These are phyloP conservation scores for Rhineura floridana DNA, from an alignment of 2,113 vertebrate genomes.

Conservation along the genomic window DNA sequence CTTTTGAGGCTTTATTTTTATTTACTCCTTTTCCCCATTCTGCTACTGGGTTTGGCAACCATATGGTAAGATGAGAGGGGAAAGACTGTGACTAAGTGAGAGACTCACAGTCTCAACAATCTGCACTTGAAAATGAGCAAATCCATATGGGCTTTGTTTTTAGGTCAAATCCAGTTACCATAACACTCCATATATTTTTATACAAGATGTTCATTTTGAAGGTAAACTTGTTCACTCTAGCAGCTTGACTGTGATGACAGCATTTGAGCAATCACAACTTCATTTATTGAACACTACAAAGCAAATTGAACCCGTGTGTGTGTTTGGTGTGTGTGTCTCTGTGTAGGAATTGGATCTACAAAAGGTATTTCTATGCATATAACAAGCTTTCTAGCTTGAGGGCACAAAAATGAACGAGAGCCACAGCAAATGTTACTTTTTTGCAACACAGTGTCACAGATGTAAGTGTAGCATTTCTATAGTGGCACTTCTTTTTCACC, in stretches of 20 bases:
- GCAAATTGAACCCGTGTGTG: neutral
- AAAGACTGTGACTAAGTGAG: slow-evolving; percentile 64
- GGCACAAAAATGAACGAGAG: neutral
- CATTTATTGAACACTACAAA: neutral
- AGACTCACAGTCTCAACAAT: slow-evolving; percentile 66
- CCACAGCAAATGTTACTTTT: neutral
- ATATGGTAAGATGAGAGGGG: slow-evolving; percentile 48
- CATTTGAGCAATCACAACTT: neutral
- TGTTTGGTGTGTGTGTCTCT: too few species aligned
- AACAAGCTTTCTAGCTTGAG: neutral
- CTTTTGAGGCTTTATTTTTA: neutral
- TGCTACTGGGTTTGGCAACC: slow-evolving; percentile 52
- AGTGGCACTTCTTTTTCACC: neutral
- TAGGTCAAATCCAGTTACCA: slow-evolving; percentile 1
- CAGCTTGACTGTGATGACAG: neutral
- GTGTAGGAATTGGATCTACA: neutral
- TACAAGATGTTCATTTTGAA: slow-evolving; percentile 14
- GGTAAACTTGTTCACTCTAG: slow-evolving; percentile 8
- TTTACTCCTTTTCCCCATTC: slow-evolving; percentile 7
- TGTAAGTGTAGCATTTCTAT: neutral
- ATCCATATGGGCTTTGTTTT: slow-evolving; percentile 44
- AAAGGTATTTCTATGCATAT: neutral
- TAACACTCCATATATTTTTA: slow-evolving; percentile 17
- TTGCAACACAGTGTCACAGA: neutral
- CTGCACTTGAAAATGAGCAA: slow-evolving; percentile 57